Evolutionary conservation across 2,797 vertebrate genomes (phyloP), one percentile per base, ranked within the genome.

Genomic region (Rhynchotus rufescens): DNA sequence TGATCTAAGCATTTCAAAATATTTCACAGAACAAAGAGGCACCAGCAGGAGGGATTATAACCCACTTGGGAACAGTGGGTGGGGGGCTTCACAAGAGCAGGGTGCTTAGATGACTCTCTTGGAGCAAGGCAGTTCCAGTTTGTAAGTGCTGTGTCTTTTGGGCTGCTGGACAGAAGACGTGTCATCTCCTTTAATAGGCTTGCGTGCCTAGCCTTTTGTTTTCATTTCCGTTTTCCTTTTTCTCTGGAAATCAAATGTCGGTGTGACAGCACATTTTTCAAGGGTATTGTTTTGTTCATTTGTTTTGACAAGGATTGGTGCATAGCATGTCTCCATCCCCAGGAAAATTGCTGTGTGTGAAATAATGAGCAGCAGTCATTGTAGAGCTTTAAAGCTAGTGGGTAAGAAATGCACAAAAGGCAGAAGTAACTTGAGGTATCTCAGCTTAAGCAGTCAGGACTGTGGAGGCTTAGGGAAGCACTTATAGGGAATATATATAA

Each of bases 221-320:
- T 83, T 56, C 5, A 16, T 69, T 56, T 22, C 7, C 2, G 74
- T 74, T 38, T 5, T 5, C 1, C 2, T 19, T 11, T 4, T 2
- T 1, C 32, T 83, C 66, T 0, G 0, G 66, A 89, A 67, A 66
- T 32, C 44, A 85, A 94, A 81, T 71, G 80, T 79, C 80, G 87
- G 51, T 42, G 81, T 74, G 80, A 79, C 74, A 93, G 74, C 51
- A 86, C 47, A 40, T 89, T 93, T 92, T 94, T 89, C 86, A 62
- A 47, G 30, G 42, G 4, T 76, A 49, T 67, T 92, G 86, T 92
- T 94, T 87, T 76, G 16, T 42, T 62, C 54, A 15, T 34, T 89
- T 90, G n/a, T 87, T 94, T 87, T 81, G 84, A 87, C 84, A 89
- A 83, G 51, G 51, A 73, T 11, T 89, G 93, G 86, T 0, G 0